phyloP scores from a whole-genome alignment of 2,113 vertebrate species.

The Formicarius rufipectus region DNA sequence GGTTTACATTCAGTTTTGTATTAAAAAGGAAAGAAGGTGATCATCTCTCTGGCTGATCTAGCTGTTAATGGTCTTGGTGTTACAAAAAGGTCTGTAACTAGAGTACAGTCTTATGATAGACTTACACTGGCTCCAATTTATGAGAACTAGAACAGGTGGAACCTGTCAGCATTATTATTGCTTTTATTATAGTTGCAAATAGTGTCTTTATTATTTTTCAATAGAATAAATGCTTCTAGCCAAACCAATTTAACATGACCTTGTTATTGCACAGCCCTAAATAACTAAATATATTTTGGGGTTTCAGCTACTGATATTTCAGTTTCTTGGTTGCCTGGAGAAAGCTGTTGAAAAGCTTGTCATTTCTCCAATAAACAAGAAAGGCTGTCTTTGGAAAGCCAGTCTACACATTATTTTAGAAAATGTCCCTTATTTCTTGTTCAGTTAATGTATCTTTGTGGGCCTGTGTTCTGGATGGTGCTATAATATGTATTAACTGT shows the following conservation, averaged over 20 bases:
- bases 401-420: background rate
- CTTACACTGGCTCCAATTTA: background rate
- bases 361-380: background rate
- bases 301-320: background rate
- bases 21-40: background rate
- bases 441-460: background rate
- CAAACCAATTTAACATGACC: conserved; percentile 24
- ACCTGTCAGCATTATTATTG: conserved; percentile 14
- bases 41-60: conserved; percentile 32
- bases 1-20: background rate
- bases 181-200: conserved; percentile 45
- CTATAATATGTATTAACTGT: fast-evolving
- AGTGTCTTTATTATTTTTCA: conserved; percentile 23
- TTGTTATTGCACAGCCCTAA: background rate
- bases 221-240: background rate
- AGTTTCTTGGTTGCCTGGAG: background rate
- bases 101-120: background rate
- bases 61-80: conserved; percentile 35
- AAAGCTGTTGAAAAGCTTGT: background rate
- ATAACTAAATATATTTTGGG: background rate
- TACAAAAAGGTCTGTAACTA: background rate
- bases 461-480: background rate
- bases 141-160: background rate
- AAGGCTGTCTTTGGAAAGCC: background rate
- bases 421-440: background rate